phyloP scores from a whole-genome alignment of 2,113 vertebrate genomes.

The Montifringilla adamsi region DNA sequence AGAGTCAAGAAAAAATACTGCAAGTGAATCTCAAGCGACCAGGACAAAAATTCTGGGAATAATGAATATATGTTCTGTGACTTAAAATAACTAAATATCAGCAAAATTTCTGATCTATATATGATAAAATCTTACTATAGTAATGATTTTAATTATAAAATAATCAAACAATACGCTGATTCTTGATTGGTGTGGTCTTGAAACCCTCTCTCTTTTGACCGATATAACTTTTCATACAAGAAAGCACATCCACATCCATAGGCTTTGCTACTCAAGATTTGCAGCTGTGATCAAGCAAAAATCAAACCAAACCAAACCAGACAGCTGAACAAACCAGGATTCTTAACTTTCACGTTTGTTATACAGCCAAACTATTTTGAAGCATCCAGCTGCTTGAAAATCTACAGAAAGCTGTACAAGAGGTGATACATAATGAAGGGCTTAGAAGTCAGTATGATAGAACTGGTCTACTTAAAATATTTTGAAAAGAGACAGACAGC shows the following conservation, averaged over 20 bases:
- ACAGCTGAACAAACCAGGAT: neutral
- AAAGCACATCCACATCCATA: neutral
- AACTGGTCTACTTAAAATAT: neutral
- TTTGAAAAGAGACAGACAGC: neutral
- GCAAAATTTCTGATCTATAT: neutral
- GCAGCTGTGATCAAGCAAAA: neutral
- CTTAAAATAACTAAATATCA: neutral
- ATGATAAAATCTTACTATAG: neutral
- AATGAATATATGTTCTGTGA: neutral
- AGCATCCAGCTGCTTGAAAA: neutral
- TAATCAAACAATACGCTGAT: neutral
- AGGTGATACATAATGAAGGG: fast-evolving
- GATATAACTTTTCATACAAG: neutral
- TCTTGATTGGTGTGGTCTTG: neutral
- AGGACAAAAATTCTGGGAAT: neutral
- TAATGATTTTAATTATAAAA: neutral
- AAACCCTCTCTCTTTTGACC: neutral
- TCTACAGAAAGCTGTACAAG: neutral
- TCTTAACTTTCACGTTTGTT: neutral
- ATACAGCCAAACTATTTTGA: neutral
- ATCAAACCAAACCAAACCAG: fast-evolving
- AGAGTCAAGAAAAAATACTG: neutral
- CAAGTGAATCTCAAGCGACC: neutral
- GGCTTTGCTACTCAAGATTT: neutral
- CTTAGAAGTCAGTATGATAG: neutral